Evolutionary conservation across 2,888 invertebrate genomes (phyloP), one percentile per base, ranked within the genome.

Genomic region (Ommatoiulus sabulosus): DNA sequence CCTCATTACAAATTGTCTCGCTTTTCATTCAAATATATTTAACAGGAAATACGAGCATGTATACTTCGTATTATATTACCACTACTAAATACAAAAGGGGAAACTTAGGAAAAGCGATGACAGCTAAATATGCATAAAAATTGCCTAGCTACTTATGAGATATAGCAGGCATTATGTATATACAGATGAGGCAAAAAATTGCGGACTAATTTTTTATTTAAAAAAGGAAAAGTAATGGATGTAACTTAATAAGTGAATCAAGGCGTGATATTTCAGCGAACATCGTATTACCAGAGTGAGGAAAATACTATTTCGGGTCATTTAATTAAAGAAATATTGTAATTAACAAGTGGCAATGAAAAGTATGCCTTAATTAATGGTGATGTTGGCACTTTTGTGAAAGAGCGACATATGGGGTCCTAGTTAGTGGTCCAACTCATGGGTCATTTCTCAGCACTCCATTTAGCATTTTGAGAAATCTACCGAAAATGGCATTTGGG

Each of bases 371-470:
- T 80, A 72, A 72, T 72, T 72, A 80, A 80, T 80, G 80, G 15
- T 80, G 35, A 35, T 35, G 24, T 24, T 43, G 24, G 35, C 80
- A 35, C 35, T 15, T 80, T 80, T 12, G 35, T 80, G 80, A 80
- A 80, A 80, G 80, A 15, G 35, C 80, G 80, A 80, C 80, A 80
- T 80, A 80, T 80, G 80, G 80, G 35, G 8, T 12, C n/a, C 24
- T 80, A 72, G 80, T 80, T 35, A 72, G 72, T 24, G 72, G 24
- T 0, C 80, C 80, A 80, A 43, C 80, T 80, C 80, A 80, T 80
- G 80, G 80, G 80, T 80, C 80, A 80, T 35, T 80, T 80, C 80
- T 15, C 80, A 80, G 80, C 80, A 43, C 72, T 80, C 80, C 80
- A 43, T 80, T 80, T 80, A 80, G 35, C 35, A 80, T 43, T 80